Conservation (phyloP, 2,113 vertebrate species). For the Oceanodroma tethys region DNA sequence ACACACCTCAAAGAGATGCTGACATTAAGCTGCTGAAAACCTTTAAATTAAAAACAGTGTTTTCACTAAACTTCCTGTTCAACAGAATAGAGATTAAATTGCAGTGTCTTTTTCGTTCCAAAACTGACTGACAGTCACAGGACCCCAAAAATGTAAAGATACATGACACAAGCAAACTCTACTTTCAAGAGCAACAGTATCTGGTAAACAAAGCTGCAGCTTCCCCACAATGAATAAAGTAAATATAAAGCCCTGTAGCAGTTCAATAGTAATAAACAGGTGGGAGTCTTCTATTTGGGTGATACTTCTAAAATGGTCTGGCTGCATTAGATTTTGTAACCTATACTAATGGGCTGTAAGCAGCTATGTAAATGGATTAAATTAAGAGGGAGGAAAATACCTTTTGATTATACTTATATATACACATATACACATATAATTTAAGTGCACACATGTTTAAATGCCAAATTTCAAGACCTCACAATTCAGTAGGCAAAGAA, state of each 20-base stretch:
- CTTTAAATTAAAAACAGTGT: neutral
- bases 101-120: neutral
- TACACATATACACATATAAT: neutral
- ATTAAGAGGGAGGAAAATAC: slow-evolving; percentile 17
- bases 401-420: neutral
- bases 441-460: neutral
- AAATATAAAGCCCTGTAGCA: neutral
- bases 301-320: slow-evolving; percentile 7
- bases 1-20: neutral
- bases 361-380: neutral
- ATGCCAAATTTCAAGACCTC: neutral
- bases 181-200: neutral
- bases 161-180: neutral
- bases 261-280: slow-evolving; percentile 15
- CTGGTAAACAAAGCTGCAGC: neutral
- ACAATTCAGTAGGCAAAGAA: neutral
- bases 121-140: neutral
- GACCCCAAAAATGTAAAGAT: neutral
- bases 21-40: neutral
- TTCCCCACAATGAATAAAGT: neutral
- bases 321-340: slow-evolving; percentile 45
- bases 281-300: slow-evolving; percentile 6
- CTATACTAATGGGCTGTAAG: neutral
- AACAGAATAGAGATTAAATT: neutral
- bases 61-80: neutral